Conservation (phyloP, 1,140 invertebrate species). For the Drosophila pandora region DNA sequence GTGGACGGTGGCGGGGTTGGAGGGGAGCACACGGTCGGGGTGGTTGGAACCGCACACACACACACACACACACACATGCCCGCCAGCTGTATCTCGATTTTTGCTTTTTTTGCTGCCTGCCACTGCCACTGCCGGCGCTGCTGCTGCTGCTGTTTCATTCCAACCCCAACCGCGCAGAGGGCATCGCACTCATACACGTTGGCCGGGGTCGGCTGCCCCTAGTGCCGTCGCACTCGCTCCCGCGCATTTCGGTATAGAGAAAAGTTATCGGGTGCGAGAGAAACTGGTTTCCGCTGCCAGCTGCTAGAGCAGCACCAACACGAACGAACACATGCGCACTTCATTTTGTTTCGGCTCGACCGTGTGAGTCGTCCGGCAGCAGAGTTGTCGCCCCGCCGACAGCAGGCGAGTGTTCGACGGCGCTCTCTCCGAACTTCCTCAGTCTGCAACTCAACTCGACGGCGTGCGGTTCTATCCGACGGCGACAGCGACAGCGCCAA, state of each 20-base stretch:
- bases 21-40: conserved; percentile 40
- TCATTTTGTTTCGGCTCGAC: conserved; percentile 66
- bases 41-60: conserved; percentile 67
- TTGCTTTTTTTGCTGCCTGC: conserved; percentile 27
- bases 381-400: conserved; percentile 61
- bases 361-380: conserved; percentile 18
- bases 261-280: conserved; percentile 56
- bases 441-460: conserved; percentile 62
- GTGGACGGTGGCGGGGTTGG: conserved; percentile 10
- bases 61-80: conserved; percentile 69
- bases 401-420: neutral
- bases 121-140: conserved; percentile 41
- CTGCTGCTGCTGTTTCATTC: conserved; percentile 71
- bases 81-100: conserved; percentile 72
- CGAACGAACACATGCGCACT: conserved; percentile 64
- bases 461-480: conserved; percentile 46
- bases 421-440: conserved; percentile 23
- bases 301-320: conserved; percentile 44
- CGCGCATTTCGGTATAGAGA: conserved; percentile 69
- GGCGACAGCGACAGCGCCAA: neutral
- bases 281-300: conserved; percentile 63
- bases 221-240: conserved; percentile 63
- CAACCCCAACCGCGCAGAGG: conserved; percentile 57
- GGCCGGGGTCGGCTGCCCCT: conserved; percentile 7
- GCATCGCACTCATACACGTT: conserved; percentile 40